phyloP scores from a whole-genome alignment of 2,113 vertebrate species.

The Ictalurus furcatus region DNA sequence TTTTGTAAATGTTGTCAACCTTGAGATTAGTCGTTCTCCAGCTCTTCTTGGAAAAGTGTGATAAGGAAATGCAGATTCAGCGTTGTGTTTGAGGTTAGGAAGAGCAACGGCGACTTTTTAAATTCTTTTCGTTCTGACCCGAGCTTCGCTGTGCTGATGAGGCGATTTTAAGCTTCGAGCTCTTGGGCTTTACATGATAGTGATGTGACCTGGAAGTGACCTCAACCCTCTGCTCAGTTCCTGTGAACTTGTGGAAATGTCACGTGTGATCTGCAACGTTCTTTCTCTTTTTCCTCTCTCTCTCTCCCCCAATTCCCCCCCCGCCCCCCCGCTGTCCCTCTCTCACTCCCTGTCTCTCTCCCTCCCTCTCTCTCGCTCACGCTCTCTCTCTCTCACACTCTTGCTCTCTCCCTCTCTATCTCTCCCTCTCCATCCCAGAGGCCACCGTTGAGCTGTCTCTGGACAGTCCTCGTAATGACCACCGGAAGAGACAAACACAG shows the following conservation, averaged over 20 bases:
- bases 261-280: neutral
- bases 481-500: slow-evolving; percentile 76
- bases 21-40: neutral
- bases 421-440: slow-evolving; percentile 69
- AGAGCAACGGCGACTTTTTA: neutral
- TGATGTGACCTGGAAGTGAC: neutral
- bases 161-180: neutral
- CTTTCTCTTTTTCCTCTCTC: neutral
- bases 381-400: no score
- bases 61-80: slow-evolving; percentile 35
- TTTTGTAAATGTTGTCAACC: neutral
- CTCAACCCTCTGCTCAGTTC: neutral
- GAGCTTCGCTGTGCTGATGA: slow-evolving; percentile 30
- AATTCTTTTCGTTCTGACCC: slow-evolving; percentile 3
- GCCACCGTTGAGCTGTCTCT: slow-evolving; percentile 92
- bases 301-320: no score
- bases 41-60: neutral
- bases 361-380: no score
- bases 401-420: neutral
- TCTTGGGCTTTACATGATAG: neutral
- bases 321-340: no score
- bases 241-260: neutral
- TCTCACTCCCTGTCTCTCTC: no score
- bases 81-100: slow-evolving; percentile 23
- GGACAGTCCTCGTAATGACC: slow-evolving; percentile 81